Evolutionary conservation across 2,888 invertebrate genomes (phyloP).

Genomic region (Apodemia hepburni): DNA sequence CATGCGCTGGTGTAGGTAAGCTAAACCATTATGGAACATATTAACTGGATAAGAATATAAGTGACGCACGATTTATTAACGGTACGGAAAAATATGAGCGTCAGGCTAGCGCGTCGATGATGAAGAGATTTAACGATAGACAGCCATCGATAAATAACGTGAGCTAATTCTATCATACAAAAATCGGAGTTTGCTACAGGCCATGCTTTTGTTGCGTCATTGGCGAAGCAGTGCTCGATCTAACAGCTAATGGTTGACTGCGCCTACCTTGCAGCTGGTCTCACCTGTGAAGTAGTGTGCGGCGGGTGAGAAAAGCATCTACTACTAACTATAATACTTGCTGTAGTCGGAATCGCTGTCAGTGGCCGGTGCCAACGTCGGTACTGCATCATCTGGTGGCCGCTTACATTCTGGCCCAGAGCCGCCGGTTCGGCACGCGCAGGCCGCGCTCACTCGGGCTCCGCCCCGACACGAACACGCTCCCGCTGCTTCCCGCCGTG

Average conservation of each 20-base stretch:
- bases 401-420: constrained; percentile 21
- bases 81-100: background rate
- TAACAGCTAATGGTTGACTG: constrained; percentile 28
- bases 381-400: constrained; percentile 22
- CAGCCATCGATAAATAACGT: background rate
- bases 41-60: too few relatives aligned
- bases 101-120: background rate
- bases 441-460: constrained; percentile 44
- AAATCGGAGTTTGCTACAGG: constrained; percentile 3
- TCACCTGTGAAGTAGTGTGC: constrained; percentile 40
- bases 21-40: too few relatives aligned
- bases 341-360: constrained; percentile 76
- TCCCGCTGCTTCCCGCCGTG: constrained; percentile 47
- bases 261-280: constrained; percentile 31
- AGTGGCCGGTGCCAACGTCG: constrained; percentile 37
- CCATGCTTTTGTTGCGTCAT: constrained; percentile 28
- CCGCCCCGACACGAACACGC: constrained; percentile 45
- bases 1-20: too few relatives aligned
- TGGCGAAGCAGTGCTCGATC: constrained; percentile 32
- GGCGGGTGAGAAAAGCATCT: constrained; percentile 64
- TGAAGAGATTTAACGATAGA: background rate
- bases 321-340: constrained; percentile 80
- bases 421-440: constrained; percentile 31
- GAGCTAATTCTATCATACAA: background rate
- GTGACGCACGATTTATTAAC: background rate